Evolutionary conservation across 2,113 vertebrate genomes (phyloP).

Genomic region (Empidonax alnorum): DNA sequence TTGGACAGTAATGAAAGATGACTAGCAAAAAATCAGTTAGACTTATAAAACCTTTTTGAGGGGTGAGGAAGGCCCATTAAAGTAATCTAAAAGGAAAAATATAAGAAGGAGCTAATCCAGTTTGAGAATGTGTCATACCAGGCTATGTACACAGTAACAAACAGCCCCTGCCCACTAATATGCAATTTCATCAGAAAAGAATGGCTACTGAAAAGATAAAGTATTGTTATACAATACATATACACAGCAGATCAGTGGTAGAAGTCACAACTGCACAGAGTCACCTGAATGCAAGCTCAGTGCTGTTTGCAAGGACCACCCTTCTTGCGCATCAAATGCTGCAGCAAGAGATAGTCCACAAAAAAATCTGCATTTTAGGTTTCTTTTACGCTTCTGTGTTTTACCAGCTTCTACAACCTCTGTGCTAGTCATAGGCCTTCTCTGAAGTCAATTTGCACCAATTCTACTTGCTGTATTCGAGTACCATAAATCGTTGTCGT

Average conservation of each 20-base stretch:
- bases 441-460: neutral
- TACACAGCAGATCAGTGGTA: neutral
- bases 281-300: neutral
- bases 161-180: neutral
- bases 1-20: neutral
- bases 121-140: neutral
- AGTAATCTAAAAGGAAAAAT: neutral
- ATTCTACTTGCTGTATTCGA: neutral
- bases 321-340: accelerated
- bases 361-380: accelerated
- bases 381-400: neutral
- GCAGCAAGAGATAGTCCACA: neutral
- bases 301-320: neutral
- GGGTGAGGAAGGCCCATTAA: neutral
- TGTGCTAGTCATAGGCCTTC: neutral
- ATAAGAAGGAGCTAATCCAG: neutral
- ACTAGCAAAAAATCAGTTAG: neutral
- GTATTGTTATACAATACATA: neutral
- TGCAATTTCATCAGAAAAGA: neutral
- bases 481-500: neutral
- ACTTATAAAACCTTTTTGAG: neutral
- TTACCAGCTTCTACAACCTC: neutral
- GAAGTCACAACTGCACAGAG: neutral
- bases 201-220: neutral
- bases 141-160: neutral